These are phyloP conservation scores for Beris chalybata DNA, from an alignment of 2,888 invertebrate genomes.

Conservation along the genomic window DNA sequence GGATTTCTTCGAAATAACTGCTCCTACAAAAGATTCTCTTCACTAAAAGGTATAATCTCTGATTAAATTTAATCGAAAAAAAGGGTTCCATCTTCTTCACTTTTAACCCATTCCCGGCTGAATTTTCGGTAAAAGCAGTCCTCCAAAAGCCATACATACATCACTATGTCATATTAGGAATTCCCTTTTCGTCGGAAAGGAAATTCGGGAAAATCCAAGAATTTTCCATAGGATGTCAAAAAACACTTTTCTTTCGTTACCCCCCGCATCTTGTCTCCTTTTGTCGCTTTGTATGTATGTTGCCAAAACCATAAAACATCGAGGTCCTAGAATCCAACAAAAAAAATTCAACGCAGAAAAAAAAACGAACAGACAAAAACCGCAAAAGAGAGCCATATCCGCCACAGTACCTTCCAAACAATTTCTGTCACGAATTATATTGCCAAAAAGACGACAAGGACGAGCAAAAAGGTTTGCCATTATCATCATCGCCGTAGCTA, in stretches of 20 bases:
- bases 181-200: constrained; percentile 4
- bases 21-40: constrained; percentile 22
- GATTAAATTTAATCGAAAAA: constrained; percentile 29
- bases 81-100: constrained; percentile 21
- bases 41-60: constrained; percentile 24
- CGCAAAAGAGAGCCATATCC: constrained; percentile 25
- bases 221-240: constrained; percentile 16
- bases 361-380: constrained; percentile 17
- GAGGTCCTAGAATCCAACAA: too few relatives aligned
- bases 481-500: constrained; percentile 23
- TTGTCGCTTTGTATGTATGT: too few relatives aligned
- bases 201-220: background rate
- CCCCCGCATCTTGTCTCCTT: background rate
- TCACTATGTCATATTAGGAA: constrained; percentile 23
- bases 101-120: constrained; percentile 21
- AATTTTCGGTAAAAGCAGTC: background rate
- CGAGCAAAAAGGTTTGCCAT: constrained; percentile 10
- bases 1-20: background rate
- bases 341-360: background rate
- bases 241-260: constrained; percentile 20
- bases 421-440: constrained; percentile 28
- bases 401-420: constrained; percentile 10
- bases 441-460: constrained; percentile 16
- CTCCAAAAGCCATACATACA: background rate
- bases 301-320: too few relatives aligned